Conservation (phyloP, 2,888 invertebrate species). For the Dasysyrphus tricinctus region DNA sequence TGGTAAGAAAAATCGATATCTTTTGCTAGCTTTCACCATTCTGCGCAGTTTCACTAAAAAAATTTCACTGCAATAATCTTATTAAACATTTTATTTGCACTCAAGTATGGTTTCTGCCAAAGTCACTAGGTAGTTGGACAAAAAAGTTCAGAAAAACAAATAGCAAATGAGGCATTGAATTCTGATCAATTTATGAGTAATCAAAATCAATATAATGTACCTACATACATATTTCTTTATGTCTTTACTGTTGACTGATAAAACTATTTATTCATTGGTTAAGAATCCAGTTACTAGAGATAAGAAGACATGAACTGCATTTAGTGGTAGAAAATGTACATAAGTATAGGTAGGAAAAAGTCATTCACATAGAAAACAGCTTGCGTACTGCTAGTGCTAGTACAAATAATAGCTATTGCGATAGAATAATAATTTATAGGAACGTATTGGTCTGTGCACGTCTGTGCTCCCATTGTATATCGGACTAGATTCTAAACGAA, state of each 20-base stretch:
- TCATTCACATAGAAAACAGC: slow-evolving; percentile 30
- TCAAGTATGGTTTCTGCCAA: neutral
- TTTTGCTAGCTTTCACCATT: neutral
- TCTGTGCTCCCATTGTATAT: no score
- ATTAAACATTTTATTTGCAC: neutral
- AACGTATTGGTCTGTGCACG: no score
- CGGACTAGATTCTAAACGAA: no score
- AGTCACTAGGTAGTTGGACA: neutral
- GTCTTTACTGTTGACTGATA: neutral
- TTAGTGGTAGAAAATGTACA: neutral
- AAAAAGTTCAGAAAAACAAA: neutral
- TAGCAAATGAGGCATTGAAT: neutral
- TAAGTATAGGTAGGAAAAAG: neutral
- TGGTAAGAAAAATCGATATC: slow-evolving; percentile 82
- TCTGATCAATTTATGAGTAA: slow-evolving; percentile 1
- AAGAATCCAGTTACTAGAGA: neutral
- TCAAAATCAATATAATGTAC: neutral
- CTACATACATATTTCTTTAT: neutral
- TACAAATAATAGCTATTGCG: no score
- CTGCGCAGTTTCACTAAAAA: slow-evolving; percentile 59
- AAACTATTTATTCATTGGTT: neutral
- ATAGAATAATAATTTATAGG: no score
- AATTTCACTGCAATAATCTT: slow-evolving; percentile 44
- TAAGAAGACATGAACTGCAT: neutral
- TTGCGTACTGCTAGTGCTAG: neutral